phyloP scores from a whole-genome alignment of 2,113 vertebrate genomes.

The Pomatostomus ruficeps region DNA sequence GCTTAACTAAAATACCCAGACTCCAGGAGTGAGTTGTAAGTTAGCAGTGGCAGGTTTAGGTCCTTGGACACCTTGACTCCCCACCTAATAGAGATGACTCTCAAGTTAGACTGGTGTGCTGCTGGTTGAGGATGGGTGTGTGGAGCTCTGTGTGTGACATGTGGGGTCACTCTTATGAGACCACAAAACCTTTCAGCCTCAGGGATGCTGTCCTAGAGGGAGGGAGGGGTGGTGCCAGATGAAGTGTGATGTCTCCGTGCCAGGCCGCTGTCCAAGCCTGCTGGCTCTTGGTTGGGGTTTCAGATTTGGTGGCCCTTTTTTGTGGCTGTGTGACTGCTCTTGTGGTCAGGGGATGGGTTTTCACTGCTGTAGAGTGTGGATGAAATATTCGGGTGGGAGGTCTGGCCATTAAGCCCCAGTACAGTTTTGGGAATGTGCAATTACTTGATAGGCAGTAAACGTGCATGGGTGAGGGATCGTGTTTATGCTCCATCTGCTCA shows the following conservation, averaged over 20 bases:
- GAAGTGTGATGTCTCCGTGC: not conserved
- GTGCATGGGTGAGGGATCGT: not conserved
- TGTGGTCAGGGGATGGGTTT: not conserved
- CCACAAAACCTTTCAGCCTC: not conserved
- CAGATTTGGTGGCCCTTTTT: not conserved
- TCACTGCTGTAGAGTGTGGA: not conserved
- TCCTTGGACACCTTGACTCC: not conserved
- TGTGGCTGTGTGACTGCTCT: not conserved
- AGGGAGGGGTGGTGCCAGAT: not conserved
- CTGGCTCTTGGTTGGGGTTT: not conserved
- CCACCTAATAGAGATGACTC: not conserved
- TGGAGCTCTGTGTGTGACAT: not conserved
- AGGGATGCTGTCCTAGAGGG: not conserved
- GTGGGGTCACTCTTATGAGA: not conserved
- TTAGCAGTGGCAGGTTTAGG: not conserved
- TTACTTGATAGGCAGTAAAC: not conserved
- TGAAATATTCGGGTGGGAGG: not conserved
- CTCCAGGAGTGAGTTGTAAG: not conserved
- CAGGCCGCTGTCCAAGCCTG: not conserved
- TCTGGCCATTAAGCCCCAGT: not conserved
- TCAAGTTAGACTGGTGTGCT: rapidly evolving
- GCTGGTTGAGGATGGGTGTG: not conserved
- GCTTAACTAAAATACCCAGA: not conserved
- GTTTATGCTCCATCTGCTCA: constrained; percentile 55
- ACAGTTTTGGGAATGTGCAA: not conserved